Base-by-base conservation (phyloP, 2,797 vertebrate genomes). In the Mus caroli region DNA sequence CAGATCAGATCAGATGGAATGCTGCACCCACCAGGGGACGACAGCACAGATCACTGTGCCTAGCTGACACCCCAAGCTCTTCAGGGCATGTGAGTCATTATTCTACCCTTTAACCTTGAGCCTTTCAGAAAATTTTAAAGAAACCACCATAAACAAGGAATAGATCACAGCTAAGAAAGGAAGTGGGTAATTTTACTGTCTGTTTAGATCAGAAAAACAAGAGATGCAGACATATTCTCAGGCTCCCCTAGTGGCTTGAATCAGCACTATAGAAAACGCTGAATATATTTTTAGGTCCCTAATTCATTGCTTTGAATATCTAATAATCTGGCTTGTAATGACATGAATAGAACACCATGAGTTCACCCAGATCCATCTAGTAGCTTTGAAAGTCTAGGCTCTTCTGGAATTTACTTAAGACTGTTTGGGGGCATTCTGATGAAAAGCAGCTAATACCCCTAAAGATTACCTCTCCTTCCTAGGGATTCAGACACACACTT, bases 381-480 rank as follows among this genome's bases (percentile, higher is more conserved):
- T 67, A 94, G 67, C 87, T 93, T 95, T 90, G 52, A 76, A 94
- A 97, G 87, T 90, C 90, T 84, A 79, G 26, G 71, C 46, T 93
- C 50, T 94, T 67, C 26, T 60, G 71, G 58, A 94, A 94, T 96
- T 95, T 85, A 92, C 58, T 94, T 79, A 90, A 77, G 62, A 77
- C 64, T 92, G 56, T 64, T 94, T 96, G 46, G 87, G 78, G 77
- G 14, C 58, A 93, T 43, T 28, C 78, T 90, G 40, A 83, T 77
- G 13, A 91, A 92, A 40, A 92, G 77, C 90, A 76, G 87, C 12
- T 50, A 43, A 92, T 3, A 90, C 58, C 54, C 62, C 85, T 93
- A 89, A 93, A 95, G 85, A 83, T 87, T 94, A 88, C 62, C 43
- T 73, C 89, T 96, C 58, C 50, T 96, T 91, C 71, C 88, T 91